Conservation (phyloP, 2,888 invertebrate genomes). For the Gymnosoma rotundatum region DNA sequence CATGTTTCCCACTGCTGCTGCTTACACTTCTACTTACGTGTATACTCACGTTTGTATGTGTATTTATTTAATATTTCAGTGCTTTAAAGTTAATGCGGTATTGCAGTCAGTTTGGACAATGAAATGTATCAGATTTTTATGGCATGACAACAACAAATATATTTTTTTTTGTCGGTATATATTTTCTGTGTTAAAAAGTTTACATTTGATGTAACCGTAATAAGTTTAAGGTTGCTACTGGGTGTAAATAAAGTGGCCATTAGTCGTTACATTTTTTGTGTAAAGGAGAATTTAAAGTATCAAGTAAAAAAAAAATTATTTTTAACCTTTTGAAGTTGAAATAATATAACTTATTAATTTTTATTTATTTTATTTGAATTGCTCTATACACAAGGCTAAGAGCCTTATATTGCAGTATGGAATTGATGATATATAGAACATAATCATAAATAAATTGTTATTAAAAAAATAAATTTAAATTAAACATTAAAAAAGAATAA, state of each 20-base stretch:
- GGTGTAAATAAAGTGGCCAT: background rate
- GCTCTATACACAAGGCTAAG: too few species aligned
- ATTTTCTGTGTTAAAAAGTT: background rate
- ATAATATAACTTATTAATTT: too few species aligned
- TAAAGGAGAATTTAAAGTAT: background rate
- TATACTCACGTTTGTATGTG: background rate
- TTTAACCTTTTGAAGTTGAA: too few species aligned
- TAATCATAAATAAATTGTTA: too few species aligned
- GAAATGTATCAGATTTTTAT: slow-evolving; percentile 23
- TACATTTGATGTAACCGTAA: background rate
- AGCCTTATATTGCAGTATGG: too few species aligned
- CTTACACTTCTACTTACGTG: background rate
- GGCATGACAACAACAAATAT: slow-evolving; percentile 16
- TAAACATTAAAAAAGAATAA: too few species aligned
- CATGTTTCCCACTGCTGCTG: background rate
- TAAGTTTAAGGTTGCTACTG: background rate
- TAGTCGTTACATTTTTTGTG: background rate
- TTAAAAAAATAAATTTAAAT: too few species aligned
- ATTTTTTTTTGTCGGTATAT: background rate
- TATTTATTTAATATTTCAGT: slow-evolving; percentile 11
- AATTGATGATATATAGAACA: too few species aligned
- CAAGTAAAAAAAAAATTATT: too few species aligned
- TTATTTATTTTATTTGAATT: too few species aligned
- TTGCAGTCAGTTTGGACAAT: slow-evolving; percentile 20
- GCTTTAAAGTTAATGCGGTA: slow-evolving; percentile 22